Percentiles rank a stretch among this genome's conserved stretches.
Evolutionary conservation across 2,113 vertebrate genomes (phyloP).

Genomic region (Penelope pileata): DNA sequence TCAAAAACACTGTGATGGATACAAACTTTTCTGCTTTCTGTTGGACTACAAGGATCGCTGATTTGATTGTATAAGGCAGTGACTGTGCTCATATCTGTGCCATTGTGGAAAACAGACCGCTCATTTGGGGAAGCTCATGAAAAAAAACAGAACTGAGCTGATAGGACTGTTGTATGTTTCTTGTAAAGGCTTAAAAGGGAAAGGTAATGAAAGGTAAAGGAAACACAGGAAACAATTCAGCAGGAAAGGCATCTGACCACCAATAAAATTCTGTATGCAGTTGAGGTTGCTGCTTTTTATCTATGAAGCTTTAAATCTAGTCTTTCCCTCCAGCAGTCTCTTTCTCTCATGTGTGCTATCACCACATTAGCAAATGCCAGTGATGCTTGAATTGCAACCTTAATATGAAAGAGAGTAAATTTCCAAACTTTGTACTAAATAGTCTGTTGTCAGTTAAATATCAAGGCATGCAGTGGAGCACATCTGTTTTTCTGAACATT

Average conservation of each 20-base stretch:
- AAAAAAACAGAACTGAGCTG: neutral
- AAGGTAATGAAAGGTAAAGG: neutral
- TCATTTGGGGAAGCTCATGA: neutral
- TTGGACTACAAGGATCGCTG: neutral
- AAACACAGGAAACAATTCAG: neutral
- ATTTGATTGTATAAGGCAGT: neutral
- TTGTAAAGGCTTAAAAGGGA: neutral
- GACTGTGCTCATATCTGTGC: neutral
- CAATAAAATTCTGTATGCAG: neutral
- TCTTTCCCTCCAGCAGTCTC: neutral
- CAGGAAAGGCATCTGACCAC: neutral
- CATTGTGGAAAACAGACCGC: neutral
- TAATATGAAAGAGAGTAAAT: neutral
- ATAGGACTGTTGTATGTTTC: neutral
- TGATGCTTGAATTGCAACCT: neutral
- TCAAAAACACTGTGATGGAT: neutral
- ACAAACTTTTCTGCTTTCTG: neutral
- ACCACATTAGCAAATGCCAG: neutral
- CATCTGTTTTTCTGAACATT: conserved; percentile 13
- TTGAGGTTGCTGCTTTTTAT: neutral
- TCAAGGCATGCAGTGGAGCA: neutral
- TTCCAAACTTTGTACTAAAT: neutral
- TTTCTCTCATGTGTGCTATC: neutral
- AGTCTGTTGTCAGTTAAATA: conserved; percentile 7
- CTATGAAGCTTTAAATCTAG: neutral